These are phyloP conservation scores for Nylanderia fulva DNA, from an alignment of 1,140 invertebrate species.

Conservation along the genomic window DNA sequence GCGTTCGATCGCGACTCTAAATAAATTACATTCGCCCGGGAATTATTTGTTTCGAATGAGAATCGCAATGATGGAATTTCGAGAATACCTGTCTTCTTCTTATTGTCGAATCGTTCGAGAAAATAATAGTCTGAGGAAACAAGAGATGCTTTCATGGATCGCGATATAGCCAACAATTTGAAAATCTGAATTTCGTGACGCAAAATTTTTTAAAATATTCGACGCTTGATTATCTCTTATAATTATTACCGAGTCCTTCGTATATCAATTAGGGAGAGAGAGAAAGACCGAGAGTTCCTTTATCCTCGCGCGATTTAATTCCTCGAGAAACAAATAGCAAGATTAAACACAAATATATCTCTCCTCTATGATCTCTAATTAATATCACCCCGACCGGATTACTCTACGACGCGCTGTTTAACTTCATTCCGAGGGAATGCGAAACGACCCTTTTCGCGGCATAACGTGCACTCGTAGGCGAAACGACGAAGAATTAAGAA, in stretches of 20 bases:
- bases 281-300: too few species aligned
- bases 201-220: not conserved
- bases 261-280: not conserved
- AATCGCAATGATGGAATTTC: conserved; percentile 30
- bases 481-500: conserved; percentile 74
- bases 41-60: conserved; percentile 51
- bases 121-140: too few species aligned
- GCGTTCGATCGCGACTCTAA: conserved; percentile 34
- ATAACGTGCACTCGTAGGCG: conserved; percentile 39
- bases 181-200: conserved; percentile 17
- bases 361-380: conserved; percentile 15
- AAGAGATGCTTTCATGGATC: conserved; percentile 11
- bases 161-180: conserved; percentile 6
- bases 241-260: not conserved
- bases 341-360: conserved; percentile 14
- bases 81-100: conserved; percentile 17
- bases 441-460: not conserved
- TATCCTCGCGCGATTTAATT: not conserved
- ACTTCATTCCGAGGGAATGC: conserved; percentile 14
- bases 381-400: conserved; percentile 36
- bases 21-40: conserved; percentile 51
- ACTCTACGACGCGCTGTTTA: conserved; percentile 19
- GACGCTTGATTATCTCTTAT: not conserved
- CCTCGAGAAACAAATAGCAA: not conserved
- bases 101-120: too few species aligned